A percentile compares a stretch with the other conserved stretches of the same genome.
Conservation (phyloP, 2,113 vertebrate genomes). For the Scolopax mira region DNA sequence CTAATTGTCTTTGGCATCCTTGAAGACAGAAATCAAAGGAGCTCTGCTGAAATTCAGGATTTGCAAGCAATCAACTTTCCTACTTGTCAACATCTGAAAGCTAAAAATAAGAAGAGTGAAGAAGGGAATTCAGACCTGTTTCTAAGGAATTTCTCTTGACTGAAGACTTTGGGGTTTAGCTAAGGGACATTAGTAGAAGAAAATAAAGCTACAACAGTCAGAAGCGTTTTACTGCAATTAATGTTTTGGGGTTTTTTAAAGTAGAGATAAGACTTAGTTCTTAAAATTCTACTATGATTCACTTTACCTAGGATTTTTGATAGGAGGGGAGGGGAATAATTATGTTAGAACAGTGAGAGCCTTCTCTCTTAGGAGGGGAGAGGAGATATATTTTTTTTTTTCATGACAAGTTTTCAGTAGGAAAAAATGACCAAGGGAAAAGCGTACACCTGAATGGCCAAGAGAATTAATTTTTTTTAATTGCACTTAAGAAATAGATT, state of each 20-base stretch:
- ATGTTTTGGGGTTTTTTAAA: neutral
- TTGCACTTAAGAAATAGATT: neutral
- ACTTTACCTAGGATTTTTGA: neutral
- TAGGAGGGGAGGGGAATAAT: neutral
- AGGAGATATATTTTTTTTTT: neutral
- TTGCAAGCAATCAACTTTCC: neutral
- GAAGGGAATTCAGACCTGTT: neutral
- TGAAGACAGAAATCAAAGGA: constrained; percentile 32
- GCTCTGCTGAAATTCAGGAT: constrained; percentile 11
- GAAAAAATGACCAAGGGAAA: neutral
- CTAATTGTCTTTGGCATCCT: constrained; percentile 46
- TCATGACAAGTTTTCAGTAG: neutral
- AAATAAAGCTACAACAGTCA: neutral
- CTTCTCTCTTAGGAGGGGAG: neutral
- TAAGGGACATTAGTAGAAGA: neutral
- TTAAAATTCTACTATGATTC: neutral
- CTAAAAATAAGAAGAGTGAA: constrained; percentile 35
- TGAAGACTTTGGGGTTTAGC: neutral
- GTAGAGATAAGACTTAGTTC: neutral
- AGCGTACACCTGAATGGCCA: neutral
- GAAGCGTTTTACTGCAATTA: neutral
- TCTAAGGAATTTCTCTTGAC: neutral
- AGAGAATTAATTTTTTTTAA: neutral
- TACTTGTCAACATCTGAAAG: constrained; percentile 42
- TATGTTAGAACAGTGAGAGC: neutral